Percentiles rank a stretch among this genome's conserved stretches.
Conservation (phyloP, 2,888 invertebrate genomes). For the Dichetophora obliterata region DNA sequence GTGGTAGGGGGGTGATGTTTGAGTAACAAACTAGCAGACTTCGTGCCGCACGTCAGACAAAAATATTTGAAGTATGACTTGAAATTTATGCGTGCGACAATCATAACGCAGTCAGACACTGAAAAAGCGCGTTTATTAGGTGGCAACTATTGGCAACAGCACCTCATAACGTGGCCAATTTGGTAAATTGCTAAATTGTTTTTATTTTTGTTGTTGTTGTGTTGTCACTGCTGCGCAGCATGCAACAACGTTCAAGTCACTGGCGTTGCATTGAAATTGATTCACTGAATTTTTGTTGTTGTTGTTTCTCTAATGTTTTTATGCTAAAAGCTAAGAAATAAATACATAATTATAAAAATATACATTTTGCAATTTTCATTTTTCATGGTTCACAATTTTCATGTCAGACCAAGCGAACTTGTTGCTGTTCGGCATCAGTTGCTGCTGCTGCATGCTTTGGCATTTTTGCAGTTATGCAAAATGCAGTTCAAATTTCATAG, state of each 20-base stretch:
- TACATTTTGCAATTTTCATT: background rate
- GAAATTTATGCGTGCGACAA: slow-evolving; percentile 27
- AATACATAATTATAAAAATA: background rate
- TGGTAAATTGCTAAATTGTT: slow-evolving; percentile 44
- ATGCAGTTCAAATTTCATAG: too few relatives aligned
- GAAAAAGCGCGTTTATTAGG: slow-evolving; percentile 13
- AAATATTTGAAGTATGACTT: background rate
- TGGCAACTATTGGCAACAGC: slow-evolving; percentile 21
- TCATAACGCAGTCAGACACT: background rate
- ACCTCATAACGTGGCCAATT: slow-evolving; percentile 25
- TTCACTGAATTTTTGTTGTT: background rate
- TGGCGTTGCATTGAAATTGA: slow-evolving; percentile 26
- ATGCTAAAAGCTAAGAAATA: background rate
- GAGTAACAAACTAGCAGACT: background rate
- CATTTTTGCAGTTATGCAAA: too few relatives aligned
- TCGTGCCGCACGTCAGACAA: background rate
- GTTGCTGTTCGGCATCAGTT: background rate
- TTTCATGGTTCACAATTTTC: background rate
- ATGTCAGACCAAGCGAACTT: too few relatives aligned
- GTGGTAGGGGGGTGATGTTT: background rate
- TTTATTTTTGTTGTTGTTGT: background rate
- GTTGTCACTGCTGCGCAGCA: background rate
- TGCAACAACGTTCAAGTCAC: background rate
- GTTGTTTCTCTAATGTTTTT: background rate
- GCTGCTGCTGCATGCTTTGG: background rate